phyloP scores from a whole-genome alignment of 2,888 invertebrate species.

The Diploptera punctata region DNA sequence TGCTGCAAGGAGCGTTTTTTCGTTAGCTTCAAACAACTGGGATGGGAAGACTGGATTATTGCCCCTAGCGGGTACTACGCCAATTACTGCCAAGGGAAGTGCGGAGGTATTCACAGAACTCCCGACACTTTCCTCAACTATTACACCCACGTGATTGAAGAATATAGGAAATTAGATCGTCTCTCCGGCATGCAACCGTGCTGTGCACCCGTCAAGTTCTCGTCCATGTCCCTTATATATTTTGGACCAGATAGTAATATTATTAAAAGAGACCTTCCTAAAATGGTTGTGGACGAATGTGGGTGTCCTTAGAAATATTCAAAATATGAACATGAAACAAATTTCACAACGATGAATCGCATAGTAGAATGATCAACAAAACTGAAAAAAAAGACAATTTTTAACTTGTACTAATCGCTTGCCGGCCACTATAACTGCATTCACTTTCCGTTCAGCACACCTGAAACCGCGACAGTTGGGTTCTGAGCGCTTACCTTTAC shows the following conservation, averaged over 20 bases:
- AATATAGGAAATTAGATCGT: slow-evolving; percentile 79
- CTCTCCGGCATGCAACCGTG: slow-evolving; percentile 85
- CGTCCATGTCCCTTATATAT: slow-evolving; percentile 91
- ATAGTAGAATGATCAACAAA: not conserved
- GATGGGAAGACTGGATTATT: slow-evolving; percentile 96
- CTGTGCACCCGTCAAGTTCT: slow-evolving; percentile 91
- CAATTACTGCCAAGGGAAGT: slow-evolving; percentile 92
- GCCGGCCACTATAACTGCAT: not conserved
- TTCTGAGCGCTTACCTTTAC: not conserved
- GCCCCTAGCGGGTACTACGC: slow-evolving; percentile 91
- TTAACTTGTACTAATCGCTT: not conserved
- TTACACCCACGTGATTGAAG: slow-evolving; percentile 91
- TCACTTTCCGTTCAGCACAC: not conserved
- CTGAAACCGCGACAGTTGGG: not conserved
- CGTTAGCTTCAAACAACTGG: slow-evolving; percentile 88
- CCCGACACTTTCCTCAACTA: slow-evolving; percentile 85
- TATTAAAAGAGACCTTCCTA: slow-evolving; percentile 91
- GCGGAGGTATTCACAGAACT: slow-evolving; percentile 75
- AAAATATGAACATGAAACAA: not conserved
- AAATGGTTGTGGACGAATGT: slow-evolving; percentile 96
- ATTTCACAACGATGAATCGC: not conserved
- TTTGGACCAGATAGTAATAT: slow-evolving; percentile 89
- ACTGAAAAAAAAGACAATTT: no score
- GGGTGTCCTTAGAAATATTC: slow-evolving; percentile 71
- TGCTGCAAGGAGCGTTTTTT: slow-evolving; percentile 92